A percentile compares a stretch with the other conserved stretches of the same genome.
Conservation (phyloP, 2,113 vertebrate genomes). For the Prinia subflava region DNA sequence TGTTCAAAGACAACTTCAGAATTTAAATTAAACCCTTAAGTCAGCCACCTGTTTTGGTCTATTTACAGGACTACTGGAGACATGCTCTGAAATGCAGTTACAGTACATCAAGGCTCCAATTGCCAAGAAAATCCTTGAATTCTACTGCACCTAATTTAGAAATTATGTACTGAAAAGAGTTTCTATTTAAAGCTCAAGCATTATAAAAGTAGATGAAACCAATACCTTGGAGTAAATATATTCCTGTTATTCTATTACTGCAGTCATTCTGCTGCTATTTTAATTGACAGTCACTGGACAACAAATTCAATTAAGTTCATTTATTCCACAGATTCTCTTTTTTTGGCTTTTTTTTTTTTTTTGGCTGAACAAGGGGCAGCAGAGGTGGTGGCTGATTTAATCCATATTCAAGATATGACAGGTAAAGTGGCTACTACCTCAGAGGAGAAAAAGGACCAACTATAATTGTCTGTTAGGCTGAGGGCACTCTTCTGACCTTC, state of each 20-base stretch:
- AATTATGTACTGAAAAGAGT: not conserved
- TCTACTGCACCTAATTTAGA: constrained; percentile 31
- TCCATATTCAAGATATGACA: not conserved
- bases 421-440: not conserved
- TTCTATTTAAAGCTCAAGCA: constrained; percentile 5
- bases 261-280: not conserved
- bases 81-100: constrained; percentile 20
- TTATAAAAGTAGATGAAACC: not conserved
- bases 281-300: not conserved
- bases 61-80: constrained; percentile 42
- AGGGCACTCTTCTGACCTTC: not conserved
- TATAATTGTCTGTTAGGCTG: not conserved
- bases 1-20: constrained; percentile 40
- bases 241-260: not conserved
- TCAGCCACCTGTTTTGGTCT: constrained; percentile 47
- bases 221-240: constrained; percentile 4
- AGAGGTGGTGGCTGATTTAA: not conserved
- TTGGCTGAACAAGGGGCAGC: not conserved
- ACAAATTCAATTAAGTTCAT: not conserved
- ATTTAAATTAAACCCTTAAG: constrained; percentile 42
- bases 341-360: not conserved
- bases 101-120: not conserved
- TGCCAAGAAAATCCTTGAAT: constrained; percentile 49
- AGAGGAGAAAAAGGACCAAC: not conserved
- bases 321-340: not conserved